Conservation (phyloP, 2,797 vertebrate species). For the Squalus acanthias region DNA sequence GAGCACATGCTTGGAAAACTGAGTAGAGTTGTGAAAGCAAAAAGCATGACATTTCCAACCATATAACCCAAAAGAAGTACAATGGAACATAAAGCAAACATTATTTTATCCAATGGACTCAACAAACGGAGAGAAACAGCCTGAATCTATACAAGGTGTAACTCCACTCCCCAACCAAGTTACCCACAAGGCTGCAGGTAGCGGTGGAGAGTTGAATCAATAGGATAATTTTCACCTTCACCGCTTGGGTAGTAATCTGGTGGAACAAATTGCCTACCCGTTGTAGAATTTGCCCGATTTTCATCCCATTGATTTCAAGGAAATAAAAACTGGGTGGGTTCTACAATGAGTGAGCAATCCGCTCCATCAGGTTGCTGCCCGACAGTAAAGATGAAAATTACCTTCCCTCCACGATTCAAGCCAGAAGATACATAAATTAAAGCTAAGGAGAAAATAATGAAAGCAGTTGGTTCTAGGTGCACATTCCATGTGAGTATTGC, state of each 20-base stretch:
- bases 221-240: neutral
- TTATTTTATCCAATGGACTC: neutral
- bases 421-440: neutral
- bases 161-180: neutral
- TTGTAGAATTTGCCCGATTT: neutral
- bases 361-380: neutral
- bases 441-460: neutral
- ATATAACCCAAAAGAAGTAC: neutral
- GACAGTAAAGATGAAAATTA: neutral
- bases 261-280: neutral
- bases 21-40: constrained; percentile 28
- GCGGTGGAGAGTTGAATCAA: neutral
- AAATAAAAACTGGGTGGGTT: neutral
- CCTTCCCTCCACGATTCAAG: neutral
- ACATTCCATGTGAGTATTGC: neutral
- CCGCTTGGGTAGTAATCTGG: neutral
- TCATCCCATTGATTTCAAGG: neutral
- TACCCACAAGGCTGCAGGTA: neutral
- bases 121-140: neutral
- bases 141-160: neutral
- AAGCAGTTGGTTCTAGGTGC: neutral
- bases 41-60: constrained; percentile 23
- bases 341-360: neutral
- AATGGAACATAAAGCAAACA: constrained; percentile 25
- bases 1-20: neutral